These are phyloP conservation scores for Halisarca cf. caerulea DNA, from an alignment of 37 sponge, comb jelly and placozoan genomes.

Conservation along the genomic window DNA sequence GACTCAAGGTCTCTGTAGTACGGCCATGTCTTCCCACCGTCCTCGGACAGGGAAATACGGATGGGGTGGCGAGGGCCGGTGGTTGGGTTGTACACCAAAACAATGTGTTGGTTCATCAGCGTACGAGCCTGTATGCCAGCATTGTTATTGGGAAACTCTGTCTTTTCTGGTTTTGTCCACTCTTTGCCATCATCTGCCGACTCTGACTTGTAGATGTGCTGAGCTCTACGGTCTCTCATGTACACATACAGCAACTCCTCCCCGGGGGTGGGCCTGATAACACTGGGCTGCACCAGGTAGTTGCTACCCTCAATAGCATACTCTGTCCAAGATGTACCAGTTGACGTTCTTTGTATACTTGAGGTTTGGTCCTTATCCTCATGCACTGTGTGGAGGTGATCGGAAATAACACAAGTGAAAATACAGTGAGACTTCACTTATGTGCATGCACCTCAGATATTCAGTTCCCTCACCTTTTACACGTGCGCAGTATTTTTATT, in stretches of 20 bases:
- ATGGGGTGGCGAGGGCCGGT: slow-evolving; percentile 32
- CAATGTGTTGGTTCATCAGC: slow-evolving; percentile 48
- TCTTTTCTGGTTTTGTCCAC: slow-evolving; percentile 37
- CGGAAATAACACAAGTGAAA: no score
- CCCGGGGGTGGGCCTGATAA: slow-evolving; percentile 45
- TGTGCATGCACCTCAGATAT: no score
- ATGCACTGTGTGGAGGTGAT: background rate
- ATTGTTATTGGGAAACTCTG: slow-evolving; percentile 66
- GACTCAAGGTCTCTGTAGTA: slow-evolving; percentile 53
- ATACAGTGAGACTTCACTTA: no score
- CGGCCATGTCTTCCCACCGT: slow-evolving; percentile 68
- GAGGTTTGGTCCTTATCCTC: slow-evolving; percentile 5
- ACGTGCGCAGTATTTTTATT: no score
- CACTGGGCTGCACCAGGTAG: slow-evolving; percentile 63
- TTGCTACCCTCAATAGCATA: slow-evolving; percentile 27
- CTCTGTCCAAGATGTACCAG: slow-evolving; percentile 36
- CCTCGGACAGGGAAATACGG: slow-evolving; percentile 59
- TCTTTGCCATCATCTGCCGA: slow-evolving; percentile 47
- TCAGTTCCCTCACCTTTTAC: no score
- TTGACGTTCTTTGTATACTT: slow-evolving; percentile 6
- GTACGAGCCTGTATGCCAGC: slow-evolving; percentile 66
- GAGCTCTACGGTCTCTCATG: slow-evolving; percentile 49
- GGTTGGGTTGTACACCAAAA: slow-evolving; percentile 67
- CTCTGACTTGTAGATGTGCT: slow-evolving; percentile 43
- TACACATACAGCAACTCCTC: slow-evolving; percentile 30